Conservation (phyloP, 2,113 vertebrate genomes). For the Alexandromys fortis region DNA sequence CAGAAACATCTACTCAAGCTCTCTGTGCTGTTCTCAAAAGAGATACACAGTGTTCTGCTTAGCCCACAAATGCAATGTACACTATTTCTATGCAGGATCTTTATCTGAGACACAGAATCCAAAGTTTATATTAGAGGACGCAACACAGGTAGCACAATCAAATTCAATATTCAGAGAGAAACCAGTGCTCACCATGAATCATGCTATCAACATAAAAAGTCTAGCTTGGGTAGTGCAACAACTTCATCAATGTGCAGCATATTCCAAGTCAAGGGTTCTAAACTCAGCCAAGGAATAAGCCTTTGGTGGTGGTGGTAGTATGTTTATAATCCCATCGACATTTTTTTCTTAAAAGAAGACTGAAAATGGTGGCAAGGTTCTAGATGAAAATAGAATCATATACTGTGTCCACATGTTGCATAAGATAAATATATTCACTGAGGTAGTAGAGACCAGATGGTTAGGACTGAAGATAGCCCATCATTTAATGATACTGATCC, state of each 20-base stretch:
- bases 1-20: not conserved
- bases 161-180: not conserved
- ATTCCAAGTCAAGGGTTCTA: not conserved
- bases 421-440: not conserved
- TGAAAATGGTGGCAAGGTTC: not conserved
- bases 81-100: not conserved
- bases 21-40: not conserved
- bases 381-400: not conserved
- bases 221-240: not conserved
- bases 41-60: accelerated
- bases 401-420: not conserved
- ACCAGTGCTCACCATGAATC: not conserved
- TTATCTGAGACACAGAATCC: not conserved
- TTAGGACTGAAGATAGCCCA: not conserved
- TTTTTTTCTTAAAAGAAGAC: not conserved
- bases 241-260: not conserved
- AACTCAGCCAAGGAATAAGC: not conserved
- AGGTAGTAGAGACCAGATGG: not conserved
- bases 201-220: not conserved
- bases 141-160: not conserved
- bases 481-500: not conserved
- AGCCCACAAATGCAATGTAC: no score
- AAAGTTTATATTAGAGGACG: not conserved
- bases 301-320: not conserved
- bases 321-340: not conserved